These are phyloP conservation scores for Betta splendens DNA, from an alignment of 2,797 vertebrate species.

Conservation along the genomic window DNA sequence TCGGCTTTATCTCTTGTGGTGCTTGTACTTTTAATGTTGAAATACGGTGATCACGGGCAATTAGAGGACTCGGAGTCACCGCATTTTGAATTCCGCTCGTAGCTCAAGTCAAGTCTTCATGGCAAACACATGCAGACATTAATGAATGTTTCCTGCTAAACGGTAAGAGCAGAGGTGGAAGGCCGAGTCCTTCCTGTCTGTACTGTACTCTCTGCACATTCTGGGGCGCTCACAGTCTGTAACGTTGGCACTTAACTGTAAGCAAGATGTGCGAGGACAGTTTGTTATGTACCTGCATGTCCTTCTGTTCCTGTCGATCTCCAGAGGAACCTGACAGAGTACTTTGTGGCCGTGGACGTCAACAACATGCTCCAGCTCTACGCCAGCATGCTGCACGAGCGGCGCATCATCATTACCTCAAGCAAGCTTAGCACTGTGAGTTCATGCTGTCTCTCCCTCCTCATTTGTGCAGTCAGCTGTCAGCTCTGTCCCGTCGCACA, in stretches of 20 bases:
- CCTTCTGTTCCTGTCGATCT: conserved; percentile 56
- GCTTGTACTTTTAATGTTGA: conserved; percentile 59
- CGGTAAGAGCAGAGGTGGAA: conserved; percentile 7
- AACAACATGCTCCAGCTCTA: conserved; percentile 98
- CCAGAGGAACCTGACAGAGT: conserved; percentile 98
- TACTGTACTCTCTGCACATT: conserved; percentile 17
- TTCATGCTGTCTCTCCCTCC: conserved; percentile 39
- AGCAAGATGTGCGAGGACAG: conserved; percentile 53
- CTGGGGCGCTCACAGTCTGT: conserved; percentile 33
- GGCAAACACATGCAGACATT: conserved; percentile 15
- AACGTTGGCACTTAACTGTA: conserved; percentile 41
- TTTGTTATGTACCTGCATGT: conserved; percentile 62
- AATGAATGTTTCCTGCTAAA: conserved; percentile 20
- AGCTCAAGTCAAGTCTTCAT: conserved; percentile 23
- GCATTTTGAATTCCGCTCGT: conserved; percentile 36
- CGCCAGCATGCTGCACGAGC: conserved; percentile 96
- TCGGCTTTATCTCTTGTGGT: conserved; percentile 61
- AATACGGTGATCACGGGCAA: conserved; percentile 54
- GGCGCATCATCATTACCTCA: conserved; percentile 95
- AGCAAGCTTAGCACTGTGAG: conserved; percentile 99
- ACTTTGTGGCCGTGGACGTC: conserved; percentile 98
- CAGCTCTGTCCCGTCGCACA: conserved; percentile 23
- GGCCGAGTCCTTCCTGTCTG: conserved; percentile 17
- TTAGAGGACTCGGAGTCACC: conserved; percentile 51
- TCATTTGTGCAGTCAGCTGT: conserved; percentile 13